Conservation (phyloP, 2,888 invertebrate genomes). For the Ichneumoninae sp. region DNA sequence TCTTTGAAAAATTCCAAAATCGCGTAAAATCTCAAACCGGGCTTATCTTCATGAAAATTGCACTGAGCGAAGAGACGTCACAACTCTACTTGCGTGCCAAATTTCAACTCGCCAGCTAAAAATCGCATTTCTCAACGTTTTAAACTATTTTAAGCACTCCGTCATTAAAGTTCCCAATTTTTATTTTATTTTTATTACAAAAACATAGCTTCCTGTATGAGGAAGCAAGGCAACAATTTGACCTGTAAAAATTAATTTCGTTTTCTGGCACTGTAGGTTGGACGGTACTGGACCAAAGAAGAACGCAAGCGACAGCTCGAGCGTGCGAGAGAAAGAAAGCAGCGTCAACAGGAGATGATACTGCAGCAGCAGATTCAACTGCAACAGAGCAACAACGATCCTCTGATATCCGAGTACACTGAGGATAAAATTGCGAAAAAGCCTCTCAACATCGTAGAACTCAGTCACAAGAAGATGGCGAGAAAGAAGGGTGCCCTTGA, state of each 20-base stretch:
- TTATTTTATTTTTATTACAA: not conserved
- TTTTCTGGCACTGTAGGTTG: slow-evolving; percentile 83
- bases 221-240: too few species aligned
- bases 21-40: too few species aligned
- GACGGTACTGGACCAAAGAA: slow-evolving; percentile 91
- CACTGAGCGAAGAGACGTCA: too few species aligned
- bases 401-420: slow-evolving; percentile 75
- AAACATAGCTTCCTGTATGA: not conserved
- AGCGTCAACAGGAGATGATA: slow-evolving; percentile 84
- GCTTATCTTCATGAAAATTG: too few species aligned
- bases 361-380: slow-evolving; percentile 72
- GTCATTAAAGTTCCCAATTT: too few species aligned
- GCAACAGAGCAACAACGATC: slow-evolving; percentile 71
- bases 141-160: too few species aligned
- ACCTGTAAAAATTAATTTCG: not conserved
- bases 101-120: too few species aligned
- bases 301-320: slow-evolving; percentile 91
- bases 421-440: slow-evolving; percentile 83
- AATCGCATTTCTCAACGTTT: too few species aligned
- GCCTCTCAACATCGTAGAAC: slow-evolving; percentile 82
- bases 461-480: slow-evolving; percentile 85
- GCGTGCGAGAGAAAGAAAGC: slow-evolving; percentile 88
- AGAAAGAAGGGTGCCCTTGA: slow-evolving; percentile 83
- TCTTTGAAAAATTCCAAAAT: too few species aligned
- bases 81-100: too few species aligned